Percentiles rank a stretch among this genome's conserved stretches.
phyloP scores from a whole-genome alignment of 1,140 invertebrate genomes.

The Xylocopa sonorina region DNA sequence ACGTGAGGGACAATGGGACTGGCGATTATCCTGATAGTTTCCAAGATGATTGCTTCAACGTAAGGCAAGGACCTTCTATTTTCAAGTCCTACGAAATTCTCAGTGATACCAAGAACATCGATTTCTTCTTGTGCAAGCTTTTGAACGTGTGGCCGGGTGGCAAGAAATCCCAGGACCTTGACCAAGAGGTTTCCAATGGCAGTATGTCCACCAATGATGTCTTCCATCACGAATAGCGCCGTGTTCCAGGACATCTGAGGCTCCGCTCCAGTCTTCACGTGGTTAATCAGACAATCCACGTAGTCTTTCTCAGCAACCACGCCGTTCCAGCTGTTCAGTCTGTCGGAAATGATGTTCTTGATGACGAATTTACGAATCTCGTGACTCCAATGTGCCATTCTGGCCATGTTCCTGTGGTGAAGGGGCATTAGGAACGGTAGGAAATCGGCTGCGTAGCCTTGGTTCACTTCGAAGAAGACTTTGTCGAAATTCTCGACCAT shows the following conservation, averaged over 20 bases:
- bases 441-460: slow-evolving; percentile 94
- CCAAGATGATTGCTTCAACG: slow-evolving; percentile 91
- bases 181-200: slow-evolving; percentile 93
- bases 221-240: slow-evolving; percentile 91
- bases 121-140: slow-evolving; percentile 87
- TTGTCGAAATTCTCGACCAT: slow-evolving; percentile 90
- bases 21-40: slow-evolving; percentile 89
- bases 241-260: slow-evolving; percentile 84
- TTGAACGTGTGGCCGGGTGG: slow-evolving; percentile 85
- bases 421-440: slow-evolving; percentile 91
- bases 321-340: slow-evolving; percentile 83
- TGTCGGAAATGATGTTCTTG: slow-evolving; percentile 86
- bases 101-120: slow-evolving; percentile 82
- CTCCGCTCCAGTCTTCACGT: slow-evolving; percentile 84
- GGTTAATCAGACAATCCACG: slow-evolving; percentile 89
- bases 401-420: slow-evolving; percentile 86
- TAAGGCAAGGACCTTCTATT: slow-evolving; percentile 89
- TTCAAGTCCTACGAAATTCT: slow-evolving; percentile 83
- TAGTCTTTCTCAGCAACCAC: slow-evolving; percentile 82
- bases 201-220: slow-evolving; percentile 93
- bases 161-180: slow-evolving; percentile 87
- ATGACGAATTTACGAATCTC: slow-evolving; percentile 90
- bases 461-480: slow-evolving; percentile 95
- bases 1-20: slow-evolving; percentile 96
- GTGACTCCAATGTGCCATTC: slow-evolving; percentile 86